These are phyloP conservation scores for Ophiothrix spiculata DNA, from an alignment of 35 echinoderm and acorn worm genomes.

Conservation along the genomic window DNA sequence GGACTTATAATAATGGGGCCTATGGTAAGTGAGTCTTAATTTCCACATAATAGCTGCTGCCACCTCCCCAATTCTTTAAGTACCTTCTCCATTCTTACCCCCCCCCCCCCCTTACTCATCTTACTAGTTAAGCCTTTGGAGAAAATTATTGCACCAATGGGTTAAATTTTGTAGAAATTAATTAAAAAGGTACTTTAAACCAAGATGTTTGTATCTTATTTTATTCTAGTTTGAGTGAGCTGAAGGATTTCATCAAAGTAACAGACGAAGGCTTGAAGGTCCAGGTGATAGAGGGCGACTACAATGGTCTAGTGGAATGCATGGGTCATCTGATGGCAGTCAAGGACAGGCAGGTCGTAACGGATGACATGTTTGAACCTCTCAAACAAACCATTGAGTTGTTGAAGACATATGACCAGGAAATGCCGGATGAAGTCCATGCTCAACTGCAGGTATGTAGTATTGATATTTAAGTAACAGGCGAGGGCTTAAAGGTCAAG, in stretches of 20 bases:
- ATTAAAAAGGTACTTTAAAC: neutral
- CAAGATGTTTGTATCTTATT: neutral
- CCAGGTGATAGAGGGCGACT: slow-evolving; percentile 87
- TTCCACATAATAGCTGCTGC: too few relatives aligned
- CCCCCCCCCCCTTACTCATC: too few relatives aligned
- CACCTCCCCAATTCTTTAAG: too few relatives aligned
- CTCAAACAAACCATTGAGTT: slow-evolving; percentile 94
- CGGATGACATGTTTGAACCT: slow-evolving; percentile 99
- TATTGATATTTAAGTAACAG: too few relatives aligned
- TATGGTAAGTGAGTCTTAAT: too few relatives aligned
- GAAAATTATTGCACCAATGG: too few relatives aligned
- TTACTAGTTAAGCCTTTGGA: too few relatives aligned
- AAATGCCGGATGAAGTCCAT: slow-evolving; percentile 98
- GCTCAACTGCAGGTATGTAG: slow-evolving; percentile 80
- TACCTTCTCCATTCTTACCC: too few relatives aligned
- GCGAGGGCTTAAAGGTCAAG: slow-evolving; percentile 52
- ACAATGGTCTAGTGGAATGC: slow-evolving; percentile 76
- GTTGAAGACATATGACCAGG: slow-evolving; percentile 96
- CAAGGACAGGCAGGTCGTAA: slow-evolving; percentile 83
- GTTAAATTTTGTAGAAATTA: too few relatives aligned
- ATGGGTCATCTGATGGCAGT: slow-evolving; percentile 93
- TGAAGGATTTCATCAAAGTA: slow-evolving; percentile 97
- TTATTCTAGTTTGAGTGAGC: slow-evolving; percentile 70
- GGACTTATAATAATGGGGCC: too few relatives aligned
- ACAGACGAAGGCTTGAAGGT: slow-evolving; percentile 66